A percentile compares a stretch with the other conserved stretches of the same genome.
phyloP scores from a whole-genome alignment of 2,888 invertebrate genomes.

The Endomychus coccineus region DNA sequence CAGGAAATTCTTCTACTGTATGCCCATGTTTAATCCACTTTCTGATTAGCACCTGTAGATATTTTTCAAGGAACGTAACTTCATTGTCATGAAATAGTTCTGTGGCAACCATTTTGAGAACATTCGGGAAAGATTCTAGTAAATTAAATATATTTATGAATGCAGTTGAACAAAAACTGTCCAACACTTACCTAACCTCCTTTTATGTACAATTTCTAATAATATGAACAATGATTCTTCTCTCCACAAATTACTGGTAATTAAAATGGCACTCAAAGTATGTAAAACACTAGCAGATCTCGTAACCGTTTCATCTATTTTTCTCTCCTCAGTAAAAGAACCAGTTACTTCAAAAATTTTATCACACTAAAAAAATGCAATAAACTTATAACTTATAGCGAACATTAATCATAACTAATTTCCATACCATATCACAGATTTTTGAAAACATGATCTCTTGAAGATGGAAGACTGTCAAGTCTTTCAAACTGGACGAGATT shows the following conservation, averaged over 20 bases:
- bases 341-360: conserved; percentile 41
- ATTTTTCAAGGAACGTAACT: conserved; percentile 43
- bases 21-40: conserved; percentile 33
- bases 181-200: conserved; percentile 32
- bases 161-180: neutral
- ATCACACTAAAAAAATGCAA: conserved; percentile 26
- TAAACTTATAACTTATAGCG: neutral
- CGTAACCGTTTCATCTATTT: conserved; percentile 53
- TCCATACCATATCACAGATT: conserved; percentile 23
- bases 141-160: conserved; percentile 18
- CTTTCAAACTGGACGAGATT: conserved; percentile 20
- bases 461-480: conserved; percentile 23
- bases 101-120: conserved; percentile 27
- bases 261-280: conserved; percentile 48
- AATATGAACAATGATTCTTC: conserved; percentile 50
- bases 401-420: neutral
- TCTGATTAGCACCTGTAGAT: conserved; percentile 46
- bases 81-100: conserved; percentile 29
- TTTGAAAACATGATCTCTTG: conserved; percentile 34
- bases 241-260: conserved; percentile 46
- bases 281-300: conserved; percentile 53
- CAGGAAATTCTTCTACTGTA: conserved; percentile 38
- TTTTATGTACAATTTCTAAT: conserved; percentile 48
- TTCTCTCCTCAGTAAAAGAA: conserved; percentile 40
- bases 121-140: conserved; percentile 24